Percentiles rank a stretch among this genome's conserved stretches.
These are phyloP conservation scores for Chaunax sp. DNA, from an alignment of 2,797 vertebrate genomes.

Conservation along the genomic window DNA sequence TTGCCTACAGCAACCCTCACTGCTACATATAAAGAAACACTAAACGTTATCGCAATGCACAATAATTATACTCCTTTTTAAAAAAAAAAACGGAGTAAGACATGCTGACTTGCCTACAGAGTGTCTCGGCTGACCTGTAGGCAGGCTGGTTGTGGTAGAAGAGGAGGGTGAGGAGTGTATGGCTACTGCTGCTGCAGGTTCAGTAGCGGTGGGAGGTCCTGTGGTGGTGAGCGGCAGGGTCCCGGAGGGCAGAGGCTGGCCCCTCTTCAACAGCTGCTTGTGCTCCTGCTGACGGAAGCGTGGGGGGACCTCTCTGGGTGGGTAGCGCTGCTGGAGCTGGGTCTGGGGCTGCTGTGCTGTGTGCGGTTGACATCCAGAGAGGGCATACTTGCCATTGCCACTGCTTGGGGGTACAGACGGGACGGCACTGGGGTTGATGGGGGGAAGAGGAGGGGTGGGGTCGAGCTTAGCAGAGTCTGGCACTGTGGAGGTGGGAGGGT, in stretches of 20 bases:
- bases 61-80: neutral
- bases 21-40: slow-evolving; percentile 4
- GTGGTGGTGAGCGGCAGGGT: slow-evolving; percentile 66
- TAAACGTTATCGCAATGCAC: neutral
- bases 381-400: slow-evolving; percentile 95
- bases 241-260: slow-evolving; percentile 90
- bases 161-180: slow-evolving; percentile 66
- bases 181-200: slow-evolving; percentile 72
- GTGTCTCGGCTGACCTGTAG: slow-evolving; percentile 70
- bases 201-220: slow-evolving; percentile 62
- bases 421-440: slow-evolving; percentile 88
- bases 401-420: slow-evolving; percentile 87
- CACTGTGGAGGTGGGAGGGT: slow-evolving; percentile 81
- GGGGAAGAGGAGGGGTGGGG: slow-evolving; percentile 91
- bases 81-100: neutral
- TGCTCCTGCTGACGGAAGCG: slow-evolving; percentile 97
- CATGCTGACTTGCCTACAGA: slow-evolving; percentile 13
- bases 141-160: slow-evolving; percentile 65
- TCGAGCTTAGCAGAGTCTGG: slow-evolving; percentile 94
- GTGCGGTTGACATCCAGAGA: slow-evolving; percentile 83
- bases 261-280: slow-evolving; percentile 96
- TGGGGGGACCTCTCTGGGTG: slow-evolving; percentile 93
- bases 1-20: neutral
- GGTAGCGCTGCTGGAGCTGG: slow-evolving; percentile 88
- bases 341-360: slow-evolving; percentile 84